Evolutionary conservation across 2,797 vertebrate genomes (phyloP), one percentile per base, ranked within the genome.

Genomic region (Podargus strigoides): DNA sequence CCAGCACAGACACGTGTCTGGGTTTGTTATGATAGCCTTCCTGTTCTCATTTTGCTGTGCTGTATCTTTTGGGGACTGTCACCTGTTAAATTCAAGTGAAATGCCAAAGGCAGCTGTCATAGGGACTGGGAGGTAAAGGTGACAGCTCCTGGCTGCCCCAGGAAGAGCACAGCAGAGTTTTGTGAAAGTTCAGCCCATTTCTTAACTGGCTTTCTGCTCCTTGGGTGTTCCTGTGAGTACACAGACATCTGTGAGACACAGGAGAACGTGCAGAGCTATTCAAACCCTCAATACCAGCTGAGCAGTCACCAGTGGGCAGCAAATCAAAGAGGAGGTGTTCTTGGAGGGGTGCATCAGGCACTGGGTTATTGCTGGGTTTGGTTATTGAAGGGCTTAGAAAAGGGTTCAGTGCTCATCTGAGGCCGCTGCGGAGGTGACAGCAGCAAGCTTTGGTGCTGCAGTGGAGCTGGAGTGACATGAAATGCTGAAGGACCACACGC

Each of bases 311-410:
- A 22, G 47, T 3, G 47, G 50, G 56, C 84, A 59, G 56, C 64
- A 59, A 30, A 60, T 9, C 37, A 9, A 14, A 46, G 66, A 5
- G 36, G 16, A 44, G 50, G 36, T 3, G 5, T 17, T 39, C 18
- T 22, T 50, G 4, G 60, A 2, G 15, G 3, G 34, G 14, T 26
- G 63, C 27, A 1, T 30, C 28, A 0, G 1, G n/a, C 52, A 0
- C 47, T 4, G 47, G 18, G 39, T 41, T 50, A 30, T 3, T 7
- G 49, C 76, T 68, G 69, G 9, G 2, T 41, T 72, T 11, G 23
- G 69, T 37, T 55, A 14, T 1, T 11, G 41, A n/a, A 22, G 64
- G 47, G 70, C 32, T 85, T 39, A 21, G 17, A 0, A 8, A 49
- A 14, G 62, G 41, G 37, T 14, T 91, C 64, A 7, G 34, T 7